A percentile compares a stretch with the other conserved stretches of the same genome.
These are phyloP conservation scores for Anodontia alba DNA, from an alignment of 2,888 invertebrate species.

Conservation along the genomic window DNA sequence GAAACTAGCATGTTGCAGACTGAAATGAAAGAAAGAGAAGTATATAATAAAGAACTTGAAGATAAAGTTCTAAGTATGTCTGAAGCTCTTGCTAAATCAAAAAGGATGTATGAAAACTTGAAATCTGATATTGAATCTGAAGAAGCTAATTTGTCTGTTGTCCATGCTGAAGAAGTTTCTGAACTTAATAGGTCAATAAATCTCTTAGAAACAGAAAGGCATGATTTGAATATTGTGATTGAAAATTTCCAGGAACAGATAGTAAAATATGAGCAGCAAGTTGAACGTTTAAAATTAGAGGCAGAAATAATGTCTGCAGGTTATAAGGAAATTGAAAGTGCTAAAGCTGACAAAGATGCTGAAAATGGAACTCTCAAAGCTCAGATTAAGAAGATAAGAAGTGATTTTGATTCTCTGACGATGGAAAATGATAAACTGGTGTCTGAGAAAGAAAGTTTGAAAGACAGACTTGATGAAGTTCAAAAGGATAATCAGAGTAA, in stretches of 20 bases:
- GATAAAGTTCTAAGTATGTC: slow-evolving; percentile 74
- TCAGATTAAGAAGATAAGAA: neutral
- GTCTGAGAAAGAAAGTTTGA: slow-evolving; percentile 47
- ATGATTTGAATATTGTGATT: slow-evolving; percentile 32
- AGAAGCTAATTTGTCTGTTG: slow-evolving; percentile 50
- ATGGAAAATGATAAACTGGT: slow-evolving; percentile 28
- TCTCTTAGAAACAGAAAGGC: slow-evolving; percentile 41
- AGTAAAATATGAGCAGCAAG: slow-evolving; percentile 39
- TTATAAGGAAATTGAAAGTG: neutral
- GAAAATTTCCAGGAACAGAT: slow-evolving; percentile 34
- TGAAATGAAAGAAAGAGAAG: slow-evolving; percentile 66
- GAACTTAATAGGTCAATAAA: slow-evolving; percentile 38
- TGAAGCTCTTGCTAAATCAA: slow-evolving; percentile 68
- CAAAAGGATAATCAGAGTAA: slow-evolving; percentile 1
- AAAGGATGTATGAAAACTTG: slow-evolving; percentile 69
- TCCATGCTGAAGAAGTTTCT: slow-evolving; percentile 51
- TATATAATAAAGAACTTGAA: slow-evolving; percentile 75
- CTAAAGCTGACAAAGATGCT: slow-evolving; percentile 26
- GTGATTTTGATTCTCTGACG: neutral
- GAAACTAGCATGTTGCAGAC: slow-evolving; percentile 47
- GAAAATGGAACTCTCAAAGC: neutral
- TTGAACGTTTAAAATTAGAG: slow-evolving; percentile 39
- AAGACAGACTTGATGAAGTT: slow-evolving; percentile 27
- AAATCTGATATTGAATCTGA: slow-evolving; percentile 62
- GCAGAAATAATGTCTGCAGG: neutral